Conservation (phyloP, 2,888 invertebrate genomes). For the Bombylius discolor region DNA sequence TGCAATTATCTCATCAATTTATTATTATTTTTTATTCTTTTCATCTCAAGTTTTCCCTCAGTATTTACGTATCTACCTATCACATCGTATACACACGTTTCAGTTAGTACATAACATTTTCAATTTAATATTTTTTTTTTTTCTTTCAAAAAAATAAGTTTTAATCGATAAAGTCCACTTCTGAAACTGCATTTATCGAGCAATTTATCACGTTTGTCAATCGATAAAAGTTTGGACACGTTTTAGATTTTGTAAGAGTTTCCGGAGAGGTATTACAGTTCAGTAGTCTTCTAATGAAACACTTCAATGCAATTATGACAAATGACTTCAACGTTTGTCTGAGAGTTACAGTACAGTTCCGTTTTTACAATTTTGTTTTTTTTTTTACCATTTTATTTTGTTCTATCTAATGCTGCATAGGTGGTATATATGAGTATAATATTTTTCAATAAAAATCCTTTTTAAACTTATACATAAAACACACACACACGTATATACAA, state of each 20-base stretch:
- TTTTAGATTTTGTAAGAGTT: conserved; percentile 10
- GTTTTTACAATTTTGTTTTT: not conserved
- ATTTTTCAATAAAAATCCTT: too few species aligned
- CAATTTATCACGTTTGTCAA: conserved; percentile 9
- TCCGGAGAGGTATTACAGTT: conserved; percentile 8
- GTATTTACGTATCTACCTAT: too few species aligned
- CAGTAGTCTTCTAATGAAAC: conserved; percentile 8
- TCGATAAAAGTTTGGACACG: conserved; percentile 10
- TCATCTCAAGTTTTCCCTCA: too few species aligned
- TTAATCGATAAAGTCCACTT: not conserved
- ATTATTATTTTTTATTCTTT: too few species aligned
- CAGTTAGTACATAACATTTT: too few species aligned
- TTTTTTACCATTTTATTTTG: not conserved
- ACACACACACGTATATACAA: too few species aligned
- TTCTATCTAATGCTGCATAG: not conserved
- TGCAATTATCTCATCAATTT: not conserved
- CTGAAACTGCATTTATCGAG: conserved; percentile 5
- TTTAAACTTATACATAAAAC: too few species aligned
- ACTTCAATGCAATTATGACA: conserved; percentile 10
- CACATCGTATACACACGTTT: too few species aligned
- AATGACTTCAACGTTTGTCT: conserved; percentile 11
- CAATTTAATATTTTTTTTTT: too few species aligned
- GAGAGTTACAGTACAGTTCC: not conserved
- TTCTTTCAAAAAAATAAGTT: not conserved
- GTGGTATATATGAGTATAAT: not conserved